Evolutionary conservation across 2,888 invertebrate genomes (phyloP).

Genomic region (Ametastegia equiseti): DNA sequence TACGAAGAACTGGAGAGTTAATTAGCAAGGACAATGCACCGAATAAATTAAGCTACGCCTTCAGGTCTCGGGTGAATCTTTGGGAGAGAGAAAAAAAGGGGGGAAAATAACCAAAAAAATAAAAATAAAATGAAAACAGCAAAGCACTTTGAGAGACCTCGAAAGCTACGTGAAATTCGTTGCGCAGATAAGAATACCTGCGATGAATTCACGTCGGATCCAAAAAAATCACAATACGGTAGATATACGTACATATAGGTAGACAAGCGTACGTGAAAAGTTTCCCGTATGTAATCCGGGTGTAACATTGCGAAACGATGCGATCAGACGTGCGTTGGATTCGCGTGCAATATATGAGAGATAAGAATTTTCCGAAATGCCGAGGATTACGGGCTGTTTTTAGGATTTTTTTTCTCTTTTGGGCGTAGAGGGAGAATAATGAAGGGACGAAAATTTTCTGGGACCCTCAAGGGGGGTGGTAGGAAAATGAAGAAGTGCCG

Average conservation of each 20-base stretch:
- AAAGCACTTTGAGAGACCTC: slow-evolving; percentile 3
- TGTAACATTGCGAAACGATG: slow-evolving; percentile 2
- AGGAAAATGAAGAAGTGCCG: slow-evolving; percentile 35
- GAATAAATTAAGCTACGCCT: slow-evolving; percentile 38
- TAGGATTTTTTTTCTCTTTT: not conserved
- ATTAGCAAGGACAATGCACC: slow-evolving; percentile 43
- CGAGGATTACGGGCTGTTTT: too few relatives aligned
- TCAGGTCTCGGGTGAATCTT: slow-evolving; percentile 19
- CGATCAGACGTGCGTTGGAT: not conserved
- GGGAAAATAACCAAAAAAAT: not conserved
- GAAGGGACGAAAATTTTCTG: not conserved
- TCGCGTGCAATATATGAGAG: too few relatives aligned
- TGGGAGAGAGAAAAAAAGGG: not conserved
- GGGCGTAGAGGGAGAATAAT: not conserved
- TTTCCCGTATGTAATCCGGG: slow-evolving; percentile 22
- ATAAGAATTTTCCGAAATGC: too few relatives aligned
- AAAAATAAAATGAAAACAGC: not conserved
- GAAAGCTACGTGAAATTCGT: slow-evolving; percentile 16
- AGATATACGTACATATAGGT: not conserved
- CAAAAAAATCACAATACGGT: slow-evolving; percentile 35
- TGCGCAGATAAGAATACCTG: not conserved
- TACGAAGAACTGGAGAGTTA: slow-evolving; percentile 34
- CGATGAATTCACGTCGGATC: not conserved
- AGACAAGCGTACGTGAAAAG: slow-evolving; percentile 19
- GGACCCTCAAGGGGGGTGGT: not conserved